These are phyloP conservation scores for Mus caroli DNA, from an alignment of 2,797 vertebrate genomes.

Conservation along the genomic window DNA sequence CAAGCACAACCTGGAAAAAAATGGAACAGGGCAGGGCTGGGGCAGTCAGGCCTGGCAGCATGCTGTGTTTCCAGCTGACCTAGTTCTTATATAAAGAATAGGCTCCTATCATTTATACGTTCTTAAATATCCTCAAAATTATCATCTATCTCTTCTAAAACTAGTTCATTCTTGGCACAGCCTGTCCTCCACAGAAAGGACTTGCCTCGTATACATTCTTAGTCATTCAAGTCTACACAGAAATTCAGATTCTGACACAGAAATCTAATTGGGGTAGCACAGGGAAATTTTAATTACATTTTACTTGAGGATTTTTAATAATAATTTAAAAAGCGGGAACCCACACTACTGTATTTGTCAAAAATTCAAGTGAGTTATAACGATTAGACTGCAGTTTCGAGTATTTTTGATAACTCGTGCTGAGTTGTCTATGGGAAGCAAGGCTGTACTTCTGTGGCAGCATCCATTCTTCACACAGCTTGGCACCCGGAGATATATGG, in stretches of 20 bases:
- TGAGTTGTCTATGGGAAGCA: slow-evolving; percentile 81
- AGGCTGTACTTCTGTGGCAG: slow-evolving; percentile 83
- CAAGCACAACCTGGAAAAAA: background rate
- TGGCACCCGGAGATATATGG: slow-evolving; percentile 77
- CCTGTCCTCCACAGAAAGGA: background rate
- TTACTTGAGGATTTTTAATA: slow-evolving; percentile 75
- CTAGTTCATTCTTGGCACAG: background rate
- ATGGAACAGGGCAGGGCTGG: background rate
- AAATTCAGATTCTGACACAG: slow-evolving; percentile 73
- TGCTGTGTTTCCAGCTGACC: background rate
- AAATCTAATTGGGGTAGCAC: slow-evolving; percentile 42
- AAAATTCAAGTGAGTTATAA: slow-evolving; percentile 72
- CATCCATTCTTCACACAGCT: slow-evolving; percentile 74
- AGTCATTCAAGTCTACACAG: slow-evolving; percentile 69
- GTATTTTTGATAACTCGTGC: slow-evolving; percentile 81
- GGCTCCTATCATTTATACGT: background rate
- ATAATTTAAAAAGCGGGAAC: slow-evolving; percentile 78
- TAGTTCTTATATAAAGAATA: background rate
- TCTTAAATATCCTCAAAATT: background rate
- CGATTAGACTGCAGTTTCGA: slow-evolving; percentile 81
- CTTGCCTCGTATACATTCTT: slow-evolving; percentile 48
- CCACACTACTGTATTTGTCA: slow-evolving; percentile 21
- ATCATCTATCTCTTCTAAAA: background rate
- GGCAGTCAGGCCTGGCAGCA: background rate
- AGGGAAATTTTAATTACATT: slow-evolving; percentile 55